Conservation (phyloP, 2,797 vertebrate genomes). For the Merluccius polli region DNA sequence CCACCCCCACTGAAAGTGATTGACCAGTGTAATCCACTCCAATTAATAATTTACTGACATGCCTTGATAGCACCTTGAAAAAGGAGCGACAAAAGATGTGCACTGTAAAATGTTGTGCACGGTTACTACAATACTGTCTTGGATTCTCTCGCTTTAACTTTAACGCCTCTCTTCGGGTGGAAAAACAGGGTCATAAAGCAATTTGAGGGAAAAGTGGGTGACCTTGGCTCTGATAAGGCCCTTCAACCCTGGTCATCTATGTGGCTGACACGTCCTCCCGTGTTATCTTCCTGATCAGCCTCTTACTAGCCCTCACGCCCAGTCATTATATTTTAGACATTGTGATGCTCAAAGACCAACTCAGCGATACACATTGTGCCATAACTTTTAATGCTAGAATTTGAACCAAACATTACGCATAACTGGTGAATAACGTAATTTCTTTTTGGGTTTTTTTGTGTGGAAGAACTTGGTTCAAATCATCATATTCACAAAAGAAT, state of each 20-base stretch:
- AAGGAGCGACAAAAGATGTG: slow-evolving; percentile 14
- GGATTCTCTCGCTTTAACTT: slow-evolving; percentile 44
- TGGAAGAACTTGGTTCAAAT: too few relatives aligned
- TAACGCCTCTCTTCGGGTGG: slow-evolving; percentile 23
- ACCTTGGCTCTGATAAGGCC: slow-evolving; percentile 40
- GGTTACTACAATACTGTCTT: slow-evolving; percentile 12
- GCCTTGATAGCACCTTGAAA: slow-evolving; percentile 22
- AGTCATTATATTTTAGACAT: background rate
- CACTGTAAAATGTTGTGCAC: slow-evolving; percentile 13
- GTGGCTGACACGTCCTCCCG: background rate
- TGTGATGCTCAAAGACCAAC: background rate
- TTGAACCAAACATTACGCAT: background rate
- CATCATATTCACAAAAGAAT: background rate
- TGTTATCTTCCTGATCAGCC: background rate
- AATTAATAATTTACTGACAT: slow-evolving; percentile 45
- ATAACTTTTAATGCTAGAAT: background rate
- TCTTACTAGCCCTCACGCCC: background rate
- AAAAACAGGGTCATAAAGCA: slow-evolving; percentile 62
- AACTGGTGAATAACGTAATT: too few relatives aligned
- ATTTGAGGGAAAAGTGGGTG: slow-evolving; percentile 37
- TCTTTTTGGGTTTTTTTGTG: too few relatives aligned
- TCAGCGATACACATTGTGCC: background rate
- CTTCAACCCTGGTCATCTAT: slow-evolving; percentile 35
- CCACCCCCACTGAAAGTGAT: slow-evolving; percentile 1
- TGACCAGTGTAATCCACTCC: slow-evolving; percentile 8